Percentiles rank a stretch among this genome's conserved stretches.
Conservation (phyloP, 1,140 invertebrate genomes). For the Bombus terrestris region DNA sequence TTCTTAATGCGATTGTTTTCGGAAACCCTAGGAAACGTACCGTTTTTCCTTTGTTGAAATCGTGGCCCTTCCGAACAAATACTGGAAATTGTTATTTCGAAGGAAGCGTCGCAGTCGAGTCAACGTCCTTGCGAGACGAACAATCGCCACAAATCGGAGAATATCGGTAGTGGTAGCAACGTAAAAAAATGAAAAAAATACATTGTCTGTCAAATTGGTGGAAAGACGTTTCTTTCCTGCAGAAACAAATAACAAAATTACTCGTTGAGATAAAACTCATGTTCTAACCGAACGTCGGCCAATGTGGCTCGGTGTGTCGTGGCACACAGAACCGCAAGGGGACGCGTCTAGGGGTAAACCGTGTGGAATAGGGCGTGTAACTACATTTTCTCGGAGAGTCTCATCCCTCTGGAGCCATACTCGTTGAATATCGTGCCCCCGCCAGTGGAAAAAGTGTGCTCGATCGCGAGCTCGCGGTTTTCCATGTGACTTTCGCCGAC, state of each 20-base stretch:
- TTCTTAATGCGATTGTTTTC: background rate
- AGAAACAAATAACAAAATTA: background rate
- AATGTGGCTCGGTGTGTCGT: background rate
- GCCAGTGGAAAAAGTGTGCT: background rate
- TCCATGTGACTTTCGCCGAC: background rate
- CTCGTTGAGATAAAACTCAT: background rate
- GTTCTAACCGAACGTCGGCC: background rate
- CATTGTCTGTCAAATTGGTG: background rate
- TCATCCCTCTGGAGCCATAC: conserved; percentile 2
- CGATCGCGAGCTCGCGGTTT: conserved; percentile 21
- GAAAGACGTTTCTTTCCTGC: too few species aligned
- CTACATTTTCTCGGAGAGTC: conserved; percentile 41
- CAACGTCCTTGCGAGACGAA: background rate
- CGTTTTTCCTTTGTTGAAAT: background rate
- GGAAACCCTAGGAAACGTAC: background rate
- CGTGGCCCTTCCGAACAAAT: background rate
- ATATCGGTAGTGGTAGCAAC: too few species aligned
- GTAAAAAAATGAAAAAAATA: background rate
- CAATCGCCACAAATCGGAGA: background rate
- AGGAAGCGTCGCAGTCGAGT: background rate
- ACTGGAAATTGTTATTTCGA: background rate
- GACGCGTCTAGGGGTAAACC: conserved; percentile 36
- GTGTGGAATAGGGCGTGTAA: conserved; percentile 53
- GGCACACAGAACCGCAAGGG: conserved; percentile 7
- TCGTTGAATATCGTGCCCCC: background rate